A percentile compares a stretch with the other conserved stretches of the same genome.
These are phyloP conservation scores for Hydroisotoma schaefferi DNA, from an alignment of 2,888 invertebrate species.

Conservation along the genomic window DNA sequence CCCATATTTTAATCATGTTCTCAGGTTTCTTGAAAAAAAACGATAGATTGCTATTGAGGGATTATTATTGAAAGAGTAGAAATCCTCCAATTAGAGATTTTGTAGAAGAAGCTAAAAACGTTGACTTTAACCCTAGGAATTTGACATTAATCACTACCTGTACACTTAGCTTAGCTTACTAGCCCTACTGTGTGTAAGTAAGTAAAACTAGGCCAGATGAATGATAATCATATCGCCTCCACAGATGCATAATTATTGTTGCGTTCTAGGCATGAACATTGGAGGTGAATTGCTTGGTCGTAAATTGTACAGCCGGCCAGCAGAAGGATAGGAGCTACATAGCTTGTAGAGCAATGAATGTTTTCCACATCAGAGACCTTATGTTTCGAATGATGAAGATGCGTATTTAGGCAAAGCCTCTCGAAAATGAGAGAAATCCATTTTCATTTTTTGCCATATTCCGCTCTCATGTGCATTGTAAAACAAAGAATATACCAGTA, in stretches of 20 bases:
- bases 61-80: too few species aligned
- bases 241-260: slow-evolving; percentile 2
- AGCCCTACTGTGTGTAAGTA: too few species aligned
- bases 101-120: too few species aligned
- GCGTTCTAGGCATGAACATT: neutral
- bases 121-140: too few species aligned
- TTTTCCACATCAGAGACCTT: slow-evolving; percentile 32
- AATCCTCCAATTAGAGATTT: too few species aligned
- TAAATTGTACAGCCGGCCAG: slow-evolving; percentile 36
- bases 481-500: too few species aligned
- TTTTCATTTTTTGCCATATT: neutral
- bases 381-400: slow-evolving; percentile 2
- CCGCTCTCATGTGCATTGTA: too few species aligned
- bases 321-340: slow-evolving; percentile 23
- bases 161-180: too few species aligned
- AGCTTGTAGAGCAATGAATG: slow-evolving; percentile 31
- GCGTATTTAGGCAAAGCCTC: neutral
- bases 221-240: slow-evolving; percentile 7
- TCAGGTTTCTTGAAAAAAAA: too few species aligned
- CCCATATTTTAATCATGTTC: too few species aligned
- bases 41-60: too few species aligned
- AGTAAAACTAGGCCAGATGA: neutral
- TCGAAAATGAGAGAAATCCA: neutral
- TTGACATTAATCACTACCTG: too few species aligned
- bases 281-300: slow-evolving; percentile 42